Conservation (phyloP, 2,888 invertebrate genomes). For the Eupithecia tripunctaria region DNA sequence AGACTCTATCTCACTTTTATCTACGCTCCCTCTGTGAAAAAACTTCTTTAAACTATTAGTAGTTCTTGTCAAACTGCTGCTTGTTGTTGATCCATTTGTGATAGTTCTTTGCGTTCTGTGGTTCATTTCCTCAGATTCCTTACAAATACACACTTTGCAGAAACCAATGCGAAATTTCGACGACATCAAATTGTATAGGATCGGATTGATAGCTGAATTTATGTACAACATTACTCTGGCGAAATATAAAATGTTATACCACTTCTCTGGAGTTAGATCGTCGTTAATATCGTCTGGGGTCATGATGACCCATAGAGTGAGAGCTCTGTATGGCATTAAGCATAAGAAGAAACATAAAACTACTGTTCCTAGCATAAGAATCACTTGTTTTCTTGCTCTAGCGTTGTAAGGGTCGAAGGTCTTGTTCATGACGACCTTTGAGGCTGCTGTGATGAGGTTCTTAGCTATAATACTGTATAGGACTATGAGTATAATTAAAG, state of each 20-base stretch:
- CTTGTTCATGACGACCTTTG: constrained; percentile 88
- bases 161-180: constrained; percentile 95
- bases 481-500: constrained; percentile 90
- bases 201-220: constrained; percentile 95
- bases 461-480: constrained; percentile 93
- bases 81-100: constrained; percentile 86
- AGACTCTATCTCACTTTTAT: constrained; percentile 68
- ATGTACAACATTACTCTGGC: constrained; percentile 94
- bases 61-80: constrained; percentile 85
- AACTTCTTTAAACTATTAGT: constrained; percentile 84
- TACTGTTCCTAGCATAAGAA: constrained; percentile 93
- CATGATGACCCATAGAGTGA: constrained; percentile 92
- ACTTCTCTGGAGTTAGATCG: constrained; percentile 89
- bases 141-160: constrained; percentile 86
- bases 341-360: constrained; percentile 95
- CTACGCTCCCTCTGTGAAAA: constrained; percentile 76
- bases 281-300: constrained; percentile 88
- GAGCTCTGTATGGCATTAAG: constrained; percentile 92
- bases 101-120: constrained; percentile 79
- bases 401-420: constrained; percentile 88
- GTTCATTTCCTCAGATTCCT: constrained; percentile 72
- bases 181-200: constrained; percentile 96
- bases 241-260: constrained; percentile 92
- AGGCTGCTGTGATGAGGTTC: constrained; percentile 89
- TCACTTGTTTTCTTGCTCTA: constrained; percentile 92